Base-by-base conservation (phyloP, 2,797 vertebrate species). In the Poecilia picta region DNA sequence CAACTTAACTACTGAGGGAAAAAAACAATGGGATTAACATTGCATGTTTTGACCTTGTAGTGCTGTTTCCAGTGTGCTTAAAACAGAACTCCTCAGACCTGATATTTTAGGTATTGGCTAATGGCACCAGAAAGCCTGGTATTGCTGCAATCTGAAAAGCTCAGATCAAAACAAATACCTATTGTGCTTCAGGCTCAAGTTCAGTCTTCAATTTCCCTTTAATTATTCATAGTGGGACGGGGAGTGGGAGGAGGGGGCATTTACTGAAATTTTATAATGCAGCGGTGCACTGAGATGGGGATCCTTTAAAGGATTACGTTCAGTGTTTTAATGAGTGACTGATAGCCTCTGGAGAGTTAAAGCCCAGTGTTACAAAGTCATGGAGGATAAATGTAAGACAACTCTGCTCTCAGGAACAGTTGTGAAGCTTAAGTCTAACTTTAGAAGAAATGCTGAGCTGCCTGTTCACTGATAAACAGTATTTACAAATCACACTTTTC, bases 111-210 rank as follows among this genome's bases (percentile, higher is more conserved):
- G 80, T 64, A 81, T 89, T 88, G 84, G 85, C 86, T 88, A 91
- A 80, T 72, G 85, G 87, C 81, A 55, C 74, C 45, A 82, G 87
- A 85, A 87, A 85, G 75, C 76, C 83, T 85, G 91, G 84, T 88
- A 90, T 81, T 53, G 85, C 81, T 57, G 84, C 81, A 51, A 78
- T 91, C 89, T 92, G 88, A 83, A 91, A 84, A 84, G 78, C 76
- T 59, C 66, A 84, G 88, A 94, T 94, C 87, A 93, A 93, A 89
- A 91, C 85, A 89, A 93, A 91, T 76, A 83, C 70, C 80, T 41
- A 55, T 59, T 88, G 81, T 57, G 87, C 92, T 90, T 80, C 74
- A 59, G 91, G 89, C 87, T 46, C 36, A 4, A 25, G 77, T 83
- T 89, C 89, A 88, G 85, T 83, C 85, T 85, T 84, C 87, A 87